Base-by-base conservation (phyloP, 2,888 invertebrate species). In the Hecatera dysodea region DNA sequence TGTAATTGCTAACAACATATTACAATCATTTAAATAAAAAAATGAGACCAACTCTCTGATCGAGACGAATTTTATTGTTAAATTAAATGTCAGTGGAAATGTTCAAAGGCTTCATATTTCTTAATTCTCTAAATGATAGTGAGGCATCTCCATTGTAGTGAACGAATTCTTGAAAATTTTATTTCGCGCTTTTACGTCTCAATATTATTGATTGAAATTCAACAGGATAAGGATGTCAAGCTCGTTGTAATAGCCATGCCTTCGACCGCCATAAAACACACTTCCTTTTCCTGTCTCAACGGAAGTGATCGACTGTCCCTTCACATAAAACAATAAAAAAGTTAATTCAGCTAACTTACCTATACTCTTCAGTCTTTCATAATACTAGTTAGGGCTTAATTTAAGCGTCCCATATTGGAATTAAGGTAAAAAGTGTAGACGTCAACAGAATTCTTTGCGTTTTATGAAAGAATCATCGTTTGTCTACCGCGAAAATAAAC, bases 261-360 rank as follows among this genome's bases (percentile, higher is more conserved):
- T 84, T 86, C 76, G 81, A 91, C 94, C 94, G 95, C 96, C 96
- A 96, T 96, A 92, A 89, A 78, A 88, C 78, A 91, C 92, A 95
- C 96, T 97, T 97, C 97, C 97, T 97, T 96, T 97, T 97, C 97
- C 97, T 97, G 96, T 96, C 90, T 82, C 52, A 88, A 89, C 93
- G 93, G 93, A 93, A 93, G 91, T 93, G 85, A 79, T 77, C 80
- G 78, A 75, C 78, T 76, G 63, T 78, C 67, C 46, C 57, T 57
- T 69, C 75, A 80, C 63, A 61, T 65, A 63, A 22, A 59, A 77
- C 27, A 75, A 66, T 55, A 74, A 66, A 56, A 70, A 29, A n/a
- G 29, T 61, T 53, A 73, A 52, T 76, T 72, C 62, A 33, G 6
- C 62, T 17, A 42, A 84, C 89, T 89, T 80, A 89, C 89, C 80